phyloP scores from a whole-genome alignment of 2,113 vertebrate species.

The Strix aluco region DNA sequence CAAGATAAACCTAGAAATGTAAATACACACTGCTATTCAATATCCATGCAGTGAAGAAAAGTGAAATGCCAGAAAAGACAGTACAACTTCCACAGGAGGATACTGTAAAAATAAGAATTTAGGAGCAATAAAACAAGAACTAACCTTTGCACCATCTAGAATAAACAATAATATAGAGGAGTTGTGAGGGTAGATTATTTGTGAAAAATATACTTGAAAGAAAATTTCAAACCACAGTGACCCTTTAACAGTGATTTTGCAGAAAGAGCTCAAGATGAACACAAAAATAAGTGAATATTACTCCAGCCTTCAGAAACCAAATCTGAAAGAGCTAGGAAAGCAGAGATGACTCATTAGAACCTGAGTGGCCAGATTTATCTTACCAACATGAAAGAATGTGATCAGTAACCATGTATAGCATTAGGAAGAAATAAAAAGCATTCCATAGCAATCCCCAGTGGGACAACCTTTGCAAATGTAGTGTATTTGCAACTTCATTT shows the following conservation, averaged over 20 bases:
- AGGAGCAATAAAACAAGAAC: neutral
- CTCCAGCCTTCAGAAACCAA: neutral
- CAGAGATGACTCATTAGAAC: neutral
- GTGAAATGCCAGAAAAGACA: slow-evolving; percentile 29
- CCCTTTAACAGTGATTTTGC: neutral
- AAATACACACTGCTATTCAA: neutral
- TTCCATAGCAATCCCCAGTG: neutral
- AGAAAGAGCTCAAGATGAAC: neutral
- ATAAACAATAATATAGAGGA: neutral
- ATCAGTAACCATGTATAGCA: neutral
- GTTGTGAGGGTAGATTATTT: neutral
- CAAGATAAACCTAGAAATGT: neutral
- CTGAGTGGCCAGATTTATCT: neutral
- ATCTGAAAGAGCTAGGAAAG: neutral
- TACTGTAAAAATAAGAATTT: neutral
- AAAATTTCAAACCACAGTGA: neutral
- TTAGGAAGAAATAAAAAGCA: neutral
- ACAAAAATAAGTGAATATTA: neutral
- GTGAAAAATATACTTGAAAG: neutral
- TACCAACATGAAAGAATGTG: neutral
- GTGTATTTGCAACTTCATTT: neutral
- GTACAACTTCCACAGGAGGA: neutral
- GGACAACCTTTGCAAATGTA: neutral
- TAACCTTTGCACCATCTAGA: neutral
- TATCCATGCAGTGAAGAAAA: neutral